These are phyloP conservation scores for Sebastes cheni DNA, from an alignment of 2,797 vertebrate species.

Conservation along the genomic window DNA sequence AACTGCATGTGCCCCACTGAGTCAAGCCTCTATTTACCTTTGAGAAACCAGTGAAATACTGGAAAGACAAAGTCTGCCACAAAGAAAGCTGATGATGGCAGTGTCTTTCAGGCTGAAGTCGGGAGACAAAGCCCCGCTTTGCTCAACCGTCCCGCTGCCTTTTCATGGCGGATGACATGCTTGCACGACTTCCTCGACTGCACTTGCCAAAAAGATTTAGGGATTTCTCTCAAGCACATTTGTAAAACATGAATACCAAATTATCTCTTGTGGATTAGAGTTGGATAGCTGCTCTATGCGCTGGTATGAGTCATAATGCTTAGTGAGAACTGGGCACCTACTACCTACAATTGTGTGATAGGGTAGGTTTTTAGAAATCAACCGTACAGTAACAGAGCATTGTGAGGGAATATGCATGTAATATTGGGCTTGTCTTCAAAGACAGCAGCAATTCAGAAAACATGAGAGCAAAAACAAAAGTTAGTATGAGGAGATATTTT, in stretches of 20 bases:
- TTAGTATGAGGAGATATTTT: neutral
- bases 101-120: conserved; percentile 67
- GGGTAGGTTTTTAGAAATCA: conserved; percentile 57
- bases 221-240: conserved; percentile 82
- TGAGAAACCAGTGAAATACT: conserved; percentile 68
- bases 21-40: conserved; percentile 83
- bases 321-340: conserved; percentile 56
- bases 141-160: conserved; percentile 68
- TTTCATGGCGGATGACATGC: conserved; percentile 80
- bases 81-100: conserved; percentile 74
- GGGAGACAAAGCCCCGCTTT: conserved; percentile 78
- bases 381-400: conserved; percentile 49
- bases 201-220: conserved; percentile 80
- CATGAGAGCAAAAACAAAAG: conserved; percentile 2
- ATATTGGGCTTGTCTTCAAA: conserved; percentile 17
- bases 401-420: conserved; percentile 40
- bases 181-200: conserved; percentile 70
- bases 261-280: conserved; percentile 81
- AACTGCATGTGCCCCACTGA: conserved; percentile 72
- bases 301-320: conserved; percentile 74
- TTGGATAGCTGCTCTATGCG: conserved; percentile 71
- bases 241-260: conserved; percentile 84
- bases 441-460: neutral
- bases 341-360: conserved; percentile 56
- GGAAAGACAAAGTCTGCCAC: conserved; percentile 74